Evolutionary conservation across 1,140 invertebrate genomes (phyloP).

Genomic region (Oncopeltus fasciatus): DNA sequence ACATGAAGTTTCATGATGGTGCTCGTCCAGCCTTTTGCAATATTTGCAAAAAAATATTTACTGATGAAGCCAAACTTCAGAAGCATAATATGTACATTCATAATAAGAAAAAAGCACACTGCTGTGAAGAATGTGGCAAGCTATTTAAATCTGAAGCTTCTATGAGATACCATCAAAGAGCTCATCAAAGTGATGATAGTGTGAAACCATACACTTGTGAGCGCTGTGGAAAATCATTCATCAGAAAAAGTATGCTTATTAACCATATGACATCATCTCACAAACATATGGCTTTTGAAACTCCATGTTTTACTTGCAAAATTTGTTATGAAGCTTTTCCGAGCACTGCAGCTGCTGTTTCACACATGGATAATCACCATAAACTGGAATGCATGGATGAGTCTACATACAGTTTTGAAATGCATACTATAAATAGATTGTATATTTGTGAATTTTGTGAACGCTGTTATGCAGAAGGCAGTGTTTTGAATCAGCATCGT

Average conservation of each 20-base stretch:
- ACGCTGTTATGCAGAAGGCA: slow-evolving; percentile 14
- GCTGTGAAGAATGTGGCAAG: slow-evolving; percentile 23
- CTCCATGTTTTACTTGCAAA: slow-evolving; percentile 22
- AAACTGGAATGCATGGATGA: slow-evolving; percentile 12
- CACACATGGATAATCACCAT: slow-evolving; percentile 19
- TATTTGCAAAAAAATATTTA: slow-evolving; percentile 19
- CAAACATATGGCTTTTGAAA: slow-evolving; percentile 18
- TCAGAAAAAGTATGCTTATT: slow-evolving; percentile 21
- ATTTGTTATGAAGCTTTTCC: slow-evolving; percentile 23
- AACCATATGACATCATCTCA: slow-evolving; percentile 21
- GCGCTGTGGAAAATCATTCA: slow-evolving; percentile 23
- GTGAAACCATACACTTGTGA: slow-evolving; percentile 23
- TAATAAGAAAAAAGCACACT: slow-evolving; percentile 11
- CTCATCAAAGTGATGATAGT: slow-evolving; percentile 17
- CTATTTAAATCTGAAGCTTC: slow-evolving; percentile 20
- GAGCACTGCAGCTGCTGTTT: slow-evolving; percentile 17
- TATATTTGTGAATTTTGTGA: slow-evolving; percentile 24
- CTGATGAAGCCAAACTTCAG: slow-evolving; percentile 20
- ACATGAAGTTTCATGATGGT: slow-evolving; percentile 19
- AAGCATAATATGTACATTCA: slow-evolving; percentile 20
- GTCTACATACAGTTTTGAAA: slow-evolving; percentile 20
- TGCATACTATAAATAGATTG: slow-evolving; percentile 15
- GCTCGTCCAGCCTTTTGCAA: slow-evolving; percentile 19
- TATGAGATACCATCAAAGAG: slow-evolving; percentile 19
- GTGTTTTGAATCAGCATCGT: slow-evolving; percentile 14